Evolutionary conservation across 2,888 invertebrate genomes (phyloP), one percentile per base, ranked within the genome.

Genomic region (Clepsis dumicolana): DNA sequence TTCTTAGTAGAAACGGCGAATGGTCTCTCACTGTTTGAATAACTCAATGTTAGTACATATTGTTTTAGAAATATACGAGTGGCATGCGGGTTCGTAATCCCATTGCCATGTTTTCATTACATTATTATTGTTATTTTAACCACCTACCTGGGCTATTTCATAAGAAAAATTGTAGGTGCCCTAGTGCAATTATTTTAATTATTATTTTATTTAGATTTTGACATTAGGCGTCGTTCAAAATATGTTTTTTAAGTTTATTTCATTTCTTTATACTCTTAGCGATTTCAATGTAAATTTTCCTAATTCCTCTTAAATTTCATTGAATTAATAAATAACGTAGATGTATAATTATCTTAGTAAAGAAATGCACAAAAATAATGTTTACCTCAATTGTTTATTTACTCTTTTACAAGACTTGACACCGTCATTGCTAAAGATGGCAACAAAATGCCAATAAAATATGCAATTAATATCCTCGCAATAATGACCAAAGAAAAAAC

Each of bases 401-500:
- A 48, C 21, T 21, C 16, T 14, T 48, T 48, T 0, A 21, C 4
- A 44, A 10, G 10, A 21, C 21, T 48, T 48, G 12, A 21, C 12
- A 21, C 21, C 10, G 10, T 48, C 18, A 48, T 48, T 48, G 5
- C 21, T 21, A 21, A 48, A 21, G 48, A 44, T 44, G 16, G 41
- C 10, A 14, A 14, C 50, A 50, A 27, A 27, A n/a, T 27, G 1
- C 24, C 18, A 52, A 25, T 52, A 52, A 21, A 21, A 48, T 21
- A 48, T 21, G 12, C 12, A 12, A 12, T 48, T 48, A 12, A 48
- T 48, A 48, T 48, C 48, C 10, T 48, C 21, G 21, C 21, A 18
- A 25, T 52, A 27, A n/a, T 52, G 25, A n/a, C 27, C 27, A n/a
- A 52, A 52, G 52, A 50, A 52, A n/a, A 52, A 52, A 48, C 52